Evolutionary conservation across 2,888 invertebrate genomes (phyloP).

Genomic region (Sphecodes monilicornis): DNA sequence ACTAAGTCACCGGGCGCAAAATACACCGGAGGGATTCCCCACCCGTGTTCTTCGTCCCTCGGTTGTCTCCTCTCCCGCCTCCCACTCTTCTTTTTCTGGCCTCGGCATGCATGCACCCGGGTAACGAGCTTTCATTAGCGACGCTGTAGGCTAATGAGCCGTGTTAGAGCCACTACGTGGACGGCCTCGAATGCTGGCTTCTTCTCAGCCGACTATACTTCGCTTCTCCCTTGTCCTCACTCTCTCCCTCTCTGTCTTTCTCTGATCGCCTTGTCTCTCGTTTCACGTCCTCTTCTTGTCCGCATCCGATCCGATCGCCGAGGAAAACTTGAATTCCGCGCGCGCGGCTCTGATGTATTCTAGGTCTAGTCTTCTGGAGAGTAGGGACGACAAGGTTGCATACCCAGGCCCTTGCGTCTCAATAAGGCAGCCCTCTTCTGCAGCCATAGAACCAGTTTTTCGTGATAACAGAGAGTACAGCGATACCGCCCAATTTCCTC

Average conservation of each 20-base stretch:
- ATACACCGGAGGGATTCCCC: constrained; percentile 68
- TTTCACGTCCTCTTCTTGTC: constrained; percentile 9
- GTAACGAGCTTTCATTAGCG: constrained; percentile 84
- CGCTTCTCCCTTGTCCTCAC: constrained; percentile 22
- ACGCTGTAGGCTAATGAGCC: constrained; percentile 84
- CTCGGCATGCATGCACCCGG: constrained; percentile 76
- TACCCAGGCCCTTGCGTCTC: constrained; percentile 19
- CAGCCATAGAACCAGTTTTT: constrained; percentile 36
- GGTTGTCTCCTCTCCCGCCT: constrained; percentile 19
- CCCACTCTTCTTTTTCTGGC: constrained; percentile 54
- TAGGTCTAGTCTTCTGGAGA: not conserved
- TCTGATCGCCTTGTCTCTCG: constrained; percentile 8
- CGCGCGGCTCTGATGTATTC: constrained; percentile 1
- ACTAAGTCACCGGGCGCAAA: constrained; percentile 75
- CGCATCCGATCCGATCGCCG: constrained; percentile 12
- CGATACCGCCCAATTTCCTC: constrained; percentile 25
- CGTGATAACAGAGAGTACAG: constrained; percentile 16
- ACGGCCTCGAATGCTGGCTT: constrained; percentile 65
- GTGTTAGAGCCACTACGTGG: constrained; percentile 74
- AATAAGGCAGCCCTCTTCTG: constrained; percentile 23
- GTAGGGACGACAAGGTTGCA: constrained; percentile 29
- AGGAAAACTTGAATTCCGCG: constrained; percentile 19
- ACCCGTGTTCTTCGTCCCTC: constrained; percentile 63
- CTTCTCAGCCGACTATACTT: constrained; percentile 53
- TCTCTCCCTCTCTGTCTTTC: constrained; percentile 8